Conservation (phyloP, 2,888 invertebrate species). For the Sarcophaga rosellei region DNA sequence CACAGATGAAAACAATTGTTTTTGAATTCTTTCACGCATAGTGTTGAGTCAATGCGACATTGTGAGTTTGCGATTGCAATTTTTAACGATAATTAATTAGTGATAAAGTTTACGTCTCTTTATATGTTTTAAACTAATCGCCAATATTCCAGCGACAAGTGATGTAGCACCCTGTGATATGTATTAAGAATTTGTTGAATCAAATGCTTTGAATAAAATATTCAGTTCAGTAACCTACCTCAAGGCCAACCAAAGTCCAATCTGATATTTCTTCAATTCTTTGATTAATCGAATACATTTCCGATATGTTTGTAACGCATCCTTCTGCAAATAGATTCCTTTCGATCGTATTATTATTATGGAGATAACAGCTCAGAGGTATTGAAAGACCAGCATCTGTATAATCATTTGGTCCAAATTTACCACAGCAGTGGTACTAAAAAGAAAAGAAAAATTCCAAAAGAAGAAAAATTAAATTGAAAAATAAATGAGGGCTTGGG, state of each 20-base stretch:
- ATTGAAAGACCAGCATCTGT: slow-evolving; percentile 69
- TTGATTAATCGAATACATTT: slow-evolving; percentile 71
- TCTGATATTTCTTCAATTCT: slow-evolving; percentile 74
- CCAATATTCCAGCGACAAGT: slow-evolving; percentile 74
- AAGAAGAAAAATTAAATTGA: background rate
- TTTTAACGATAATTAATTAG: slow-evolving; percentile 43
- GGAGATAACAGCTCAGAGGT: slow-evolving; percentile 74
- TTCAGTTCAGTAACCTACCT: slow-evolving; percentile 67
- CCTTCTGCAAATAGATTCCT: slow-evolving; percentile 72
- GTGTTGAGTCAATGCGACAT: too few relatives aligned
- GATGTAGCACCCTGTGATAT: slow-evolving; percentile 71
- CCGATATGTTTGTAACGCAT: slow-evolving; percentile 70
- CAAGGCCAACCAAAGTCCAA: slow-evolving; percentile 75
- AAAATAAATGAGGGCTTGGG: too few relatives aligned
- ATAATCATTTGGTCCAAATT: slow-evolving; percentile 74
- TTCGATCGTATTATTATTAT: slow-evolving; percentile 71
- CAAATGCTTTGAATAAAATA: background rate
- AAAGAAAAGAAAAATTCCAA: background rate
- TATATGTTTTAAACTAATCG: slow-evolving; percentile 74
- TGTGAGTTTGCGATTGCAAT: too few relatives aligned
- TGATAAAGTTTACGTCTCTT: slow-evolving; percentile 73
- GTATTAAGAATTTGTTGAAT: background rate
- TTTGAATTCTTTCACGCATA: too few relatives aligned
- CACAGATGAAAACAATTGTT: too few relatives aligned
- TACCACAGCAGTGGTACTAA: slow-evolving; percentile 73